Conservation (phyloP, 2,888 invertebrate species). For the Drosophila sordidula region DNA sequence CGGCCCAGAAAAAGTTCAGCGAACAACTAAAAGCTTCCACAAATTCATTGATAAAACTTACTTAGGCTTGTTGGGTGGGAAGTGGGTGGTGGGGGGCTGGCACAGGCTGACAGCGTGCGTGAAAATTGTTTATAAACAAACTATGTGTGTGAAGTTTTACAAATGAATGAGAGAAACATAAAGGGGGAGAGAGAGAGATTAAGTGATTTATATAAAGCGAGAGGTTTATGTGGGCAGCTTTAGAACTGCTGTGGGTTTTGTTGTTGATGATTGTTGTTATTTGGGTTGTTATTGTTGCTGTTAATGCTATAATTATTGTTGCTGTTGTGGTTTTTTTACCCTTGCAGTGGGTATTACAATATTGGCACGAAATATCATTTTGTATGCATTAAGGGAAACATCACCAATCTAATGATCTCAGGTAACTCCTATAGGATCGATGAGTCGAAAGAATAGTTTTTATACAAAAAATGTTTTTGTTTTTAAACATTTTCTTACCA, state of each 20-base stretch:
- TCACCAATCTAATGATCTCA: no score
- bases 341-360: no score
- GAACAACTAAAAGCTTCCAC: constrained; percentile 6
- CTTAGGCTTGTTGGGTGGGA: background rate
- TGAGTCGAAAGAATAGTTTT: no score
- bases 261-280: background rate
- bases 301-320: background rate
- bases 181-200: background rate
- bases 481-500: no score
- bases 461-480: no score
- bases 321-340: background rate
- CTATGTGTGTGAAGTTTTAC: constrained; percentile 25
- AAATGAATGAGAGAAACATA: constrained; percentile 2
- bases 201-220: background rate
- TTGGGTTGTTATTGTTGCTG: constrained; percentile 1
- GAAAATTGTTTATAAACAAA: constrained; percentile 66
- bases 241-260: constrained; percentile 8
- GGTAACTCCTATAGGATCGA: no score
- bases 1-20: background rate
- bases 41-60: constrained; percentile 60
- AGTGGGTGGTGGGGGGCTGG: background rate
- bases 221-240: constrained; percentile 4
- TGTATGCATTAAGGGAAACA: no score
- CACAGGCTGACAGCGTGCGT: constrained; percentile 21
- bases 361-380: no score